These are phyloP conservation scores for Echinometra lucunter DNA, from an alignment of 53 echinoderm and acorn worm species.

Conservation along the genomic window DNA sequence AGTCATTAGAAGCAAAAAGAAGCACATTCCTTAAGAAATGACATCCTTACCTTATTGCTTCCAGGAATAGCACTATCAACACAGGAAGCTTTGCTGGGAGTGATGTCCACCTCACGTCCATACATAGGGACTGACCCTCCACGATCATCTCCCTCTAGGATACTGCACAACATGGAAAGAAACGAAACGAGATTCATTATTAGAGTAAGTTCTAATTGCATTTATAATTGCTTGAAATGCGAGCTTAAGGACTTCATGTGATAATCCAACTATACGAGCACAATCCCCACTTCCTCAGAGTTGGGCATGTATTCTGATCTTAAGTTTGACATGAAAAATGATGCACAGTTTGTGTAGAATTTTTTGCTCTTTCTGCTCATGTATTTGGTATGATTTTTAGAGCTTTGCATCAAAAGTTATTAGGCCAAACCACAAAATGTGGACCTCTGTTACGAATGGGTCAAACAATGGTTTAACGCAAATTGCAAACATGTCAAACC, in stretches of 20 bases:
- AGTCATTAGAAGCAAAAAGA: not conserved
- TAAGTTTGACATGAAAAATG: not conserved
- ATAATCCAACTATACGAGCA: not conserved
- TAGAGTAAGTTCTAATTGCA: not conserved
- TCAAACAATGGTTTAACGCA: too few species aligned
- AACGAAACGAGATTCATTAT: not conserved
- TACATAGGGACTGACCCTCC: slow-evolving; percentile 88
- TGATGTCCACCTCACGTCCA: slow-evolving; percentile 88
- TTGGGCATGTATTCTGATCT: not conserved
- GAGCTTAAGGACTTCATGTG: not conserved
- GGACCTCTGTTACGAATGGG: too few species aligned
- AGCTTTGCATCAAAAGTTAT: too few species aligned
- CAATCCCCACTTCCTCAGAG: slow-evolving; percentile 7
- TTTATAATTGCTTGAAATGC: not conserved
- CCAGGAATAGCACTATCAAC: slow-evolving; percentile 85
- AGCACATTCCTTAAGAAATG: not conserved
- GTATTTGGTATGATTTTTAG: too few species aligned
- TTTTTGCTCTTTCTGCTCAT: too few species aligned
- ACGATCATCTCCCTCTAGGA: slow-evolving; percentile 85
- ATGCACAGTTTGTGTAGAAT: too few species aligned
- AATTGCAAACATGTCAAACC: too few species aligned
- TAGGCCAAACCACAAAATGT: too few species aligned
- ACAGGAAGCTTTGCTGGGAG: slow-evolving; percentile 84
- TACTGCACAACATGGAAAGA: slow-evolving; percentile 60
- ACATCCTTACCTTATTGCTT: slow-evolving; percentile 86